Conservation (phyloP, 1,140 invertebrate species). For the Episyrphus balteatus region DNA sequence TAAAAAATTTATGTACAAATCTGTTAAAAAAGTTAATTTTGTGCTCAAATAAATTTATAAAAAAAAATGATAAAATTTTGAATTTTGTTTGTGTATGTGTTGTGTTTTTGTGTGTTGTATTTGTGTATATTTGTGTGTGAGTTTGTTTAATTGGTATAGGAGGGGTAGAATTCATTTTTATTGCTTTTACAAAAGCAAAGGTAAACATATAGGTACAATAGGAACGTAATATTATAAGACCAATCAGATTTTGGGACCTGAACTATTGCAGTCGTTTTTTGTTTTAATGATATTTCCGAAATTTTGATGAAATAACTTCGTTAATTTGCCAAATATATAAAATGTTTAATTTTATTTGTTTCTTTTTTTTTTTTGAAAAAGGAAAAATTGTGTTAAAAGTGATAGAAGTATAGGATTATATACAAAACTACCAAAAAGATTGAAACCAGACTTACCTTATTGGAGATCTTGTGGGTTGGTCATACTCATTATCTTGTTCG, state of each 20-base stretch:
- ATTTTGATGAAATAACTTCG: background rate
- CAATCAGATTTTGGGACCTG: too few relatives aligned
- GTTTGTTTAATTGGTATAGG: too few relatives aligned
- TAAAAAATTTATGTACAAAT: background rate
- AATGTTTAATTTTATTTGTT: too few relatives aligned
- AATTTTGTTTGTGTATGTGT: background rate
- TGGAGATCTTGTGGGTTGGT: conserved; percentile 30
- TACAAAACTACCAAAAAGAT: too few relatives aligned
- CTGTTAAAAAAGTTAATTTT: background rate
- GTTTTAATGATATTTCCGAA: background rate
- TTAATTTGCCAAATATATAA: background rate
- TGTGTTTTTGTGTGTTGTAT: background rate
- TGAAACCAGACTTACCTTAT: conserved; percentile 34
- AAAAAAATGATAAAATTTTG: background rate
- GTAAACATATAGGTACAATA: too few relatives aligned
- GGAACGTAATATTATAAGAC: too few relatives aligned
- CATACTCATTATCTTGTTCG: conserved; percentile 29
- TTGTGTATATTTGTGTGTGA: background rate
- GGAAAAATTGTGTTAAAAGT: too few relatives aligned
- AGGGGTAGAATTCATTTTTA: too few relatives aligned
- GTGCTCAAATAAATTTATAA: background rate
- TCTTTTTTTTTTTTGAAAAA: too few relatives aligned
- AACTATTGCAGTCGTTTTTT: too few relatives aligned
- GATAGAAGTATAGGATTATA: too few relatives aligned
- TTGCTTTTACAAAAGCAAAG: too few relatives aligned